These are phyloP conservation scores for Cyprinodon tularosa DNA, from an alignment of 2,113 vertebrate species.

Conservation along the genomic window DNA sequence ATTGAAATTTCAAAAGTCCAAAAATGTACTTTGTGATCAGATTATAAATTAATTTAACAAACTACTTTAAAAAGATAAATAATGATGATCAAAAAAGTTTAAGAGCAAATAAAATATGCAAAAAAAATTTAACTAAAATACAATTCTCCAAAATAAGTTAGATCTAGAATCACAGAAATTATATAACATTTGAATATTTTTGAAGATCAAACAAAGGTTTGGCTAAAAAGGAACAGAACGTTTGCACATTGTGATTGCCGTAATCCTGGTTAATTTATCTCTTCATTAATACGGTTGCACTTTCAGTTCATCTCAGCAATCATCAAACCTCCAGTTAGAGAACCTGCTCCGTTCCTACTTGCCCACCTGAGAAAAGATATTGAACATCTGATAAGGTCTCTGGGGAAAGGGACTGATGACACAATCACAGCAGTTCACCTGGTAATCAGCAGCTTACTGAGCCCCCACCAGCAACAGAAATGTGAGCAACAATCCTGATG, in stretches of 20 bases:
- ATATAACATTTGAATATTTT: not conserved
- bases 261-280: not conserved
- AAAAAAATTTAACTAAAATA: not conserved
- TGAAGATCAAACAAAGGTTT: not conserved
- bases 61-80: no score
- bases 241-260: not conserved
- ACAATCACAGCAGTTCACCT: constrained; percentile 80
- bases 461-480: constrained; percentile 34
- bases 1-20: not conserved
- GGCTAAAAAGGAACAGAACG: not conserved
- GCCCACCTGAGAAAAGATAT: constrained; percentile 84
- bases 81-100: no score
- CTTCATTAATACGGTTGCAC: constrained; percentile 8
- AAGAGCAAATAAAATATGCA: no score
- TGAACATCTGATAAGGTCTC: constrained; percentile 79
- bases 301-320: constrained; percentile 77
- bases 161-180: not conserved
- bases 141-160: not conserved
- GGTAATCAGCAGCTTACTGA: constrained; percentile 79
- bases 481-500: constrained; percentile 73
- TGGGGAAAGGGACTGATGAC: constrained; percentile 89
- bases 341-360: constrained; percentile 80
- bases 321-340: constrained; percentile 78
- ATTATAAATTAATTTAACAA: no score
- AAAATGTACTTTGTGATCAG: no score